Conservation (phyloP, 2,797 vertebrate genomes). For the Rhinoraja longicauda region DNA sequence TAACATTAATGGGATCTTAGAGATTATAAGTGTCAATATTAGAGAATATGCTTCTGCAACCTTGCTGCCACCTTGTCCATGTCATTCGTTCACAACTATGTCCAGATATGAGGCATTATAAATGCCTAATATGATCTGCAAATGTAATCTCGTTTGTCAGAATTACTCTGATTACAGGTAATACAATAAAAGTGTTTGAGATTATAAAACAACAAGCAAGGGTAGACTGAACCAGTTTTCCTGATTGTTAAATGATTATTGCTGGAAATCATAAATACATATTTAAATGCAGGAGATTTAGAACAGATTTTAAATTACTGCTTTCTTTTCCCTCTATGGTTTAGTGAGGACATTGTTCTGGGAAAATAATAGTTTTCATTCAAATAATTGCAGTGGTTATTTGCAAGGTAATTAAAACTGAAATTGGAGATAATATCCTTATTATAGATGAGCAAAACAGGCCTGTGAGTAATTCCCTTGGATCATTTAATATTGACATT, state of each 20-base stretch:
- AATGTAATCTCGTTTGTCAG: not conserved
- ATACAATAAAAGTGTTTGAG: not conserved
- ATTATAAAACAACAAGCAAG: not conserved
- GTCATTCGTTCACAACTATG: not conserved
- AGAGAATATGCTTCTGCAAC: not conserved
- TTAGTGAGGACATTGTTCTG: not conserved
- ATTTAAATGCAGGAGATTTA: not conserved
- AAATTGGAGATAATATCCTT: not conserved
- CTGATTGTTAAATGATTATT: not conserved
- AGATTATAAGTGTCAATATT: not conserved
- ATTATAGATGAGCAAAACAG: too few relatives aligned
- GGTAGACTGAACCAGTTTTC: not conserved
- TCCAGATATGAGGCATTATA: not conserved
- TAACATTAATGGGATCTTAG: not conserved
- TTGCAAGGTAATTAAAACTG: constrained; percentile 23
- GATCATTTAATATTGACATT: constrained; percentile 1
- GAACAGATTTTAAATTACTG: not conserved
- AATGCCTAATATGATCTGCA: not conserved
- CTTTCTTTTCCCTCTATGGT: not conserved
- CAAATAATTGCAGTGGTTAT: not conserved
- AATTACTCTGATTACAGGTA: not conserved
- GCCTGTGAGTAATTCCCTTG: not conserved
- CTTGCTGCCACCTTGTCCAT: too few relatives aligned
- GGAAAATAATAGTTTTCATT: not conserved
- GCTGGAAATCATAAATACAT: not conserved